Percentiles rank a stretch among this genome's conserved stretches.
These are phyloP conservation scores for Pterois miles DNA, from an alignment of 2,797 vertebrate species.

Conservation along the genomic window DNA sequence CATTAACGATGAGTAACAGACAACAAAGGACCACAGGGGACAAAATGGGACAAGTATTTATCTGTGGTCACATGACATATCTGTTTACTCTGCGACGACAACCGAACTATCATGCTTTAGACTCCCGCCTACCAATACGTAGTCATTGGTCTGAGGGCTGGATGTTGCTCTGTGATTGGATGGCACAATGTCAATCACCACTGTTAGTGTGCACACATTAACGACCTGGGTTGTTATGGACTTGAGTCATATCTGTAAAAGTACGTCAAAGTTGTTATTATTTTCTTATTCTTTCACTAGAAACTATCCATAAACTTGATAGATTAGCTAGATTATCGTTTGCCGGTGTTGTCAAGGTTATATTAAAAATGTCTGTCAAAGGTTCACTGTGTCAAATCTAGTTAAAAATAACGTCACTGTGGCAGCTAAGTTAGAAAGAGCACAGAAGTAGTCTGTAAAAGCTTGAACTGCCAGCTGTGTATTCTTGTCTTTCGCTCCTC, in stretches of 20 bases:
- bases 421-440: neutral
- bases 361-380: neutral
- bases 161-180: slow-evolving; percentile 41
- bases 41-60: slow-evolving; percentile 2
- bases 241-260: slow-evolving; percentile 58
- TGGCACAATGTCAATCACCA: neutral
- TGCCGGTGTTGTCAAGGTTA: slow-evolving; percentile 7
- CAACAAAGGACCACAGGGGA: neutral
- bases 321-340: neutral
- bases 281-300: neutral
- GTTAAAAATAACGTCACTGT: slow-evolving; percentile 11
- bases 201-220: slow-evolving; percentile 27
- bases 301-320: neutral
- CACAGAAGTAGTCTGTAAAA: neutral
- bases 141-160: slow-evolving; percentile 31
- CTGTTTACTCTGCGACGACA: slow-evolving; percentile 67
- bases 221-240: slow-evolving; percentile 59
- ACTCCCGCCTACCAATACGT: slow-evolving; percentile 40
- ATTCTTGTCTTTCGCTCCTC: accelerated
- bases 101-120: neutral
- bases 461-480: neutral
- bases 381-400: slow-evolving; percentile 16
- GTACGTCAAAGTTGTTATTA: slow-evolving; percentile 69
- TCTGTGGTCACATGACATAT: slow-evolving; percentile 66
- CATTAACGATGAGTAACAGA: neutral